A percentile compares a stretch with the other conserved stretches of the same genome.
These are phyloP conservation scores for Augochlorella aurata DNA, from an alignment of 2,888 invertebrate genomes.

Conservation along the genomic window DNA sequence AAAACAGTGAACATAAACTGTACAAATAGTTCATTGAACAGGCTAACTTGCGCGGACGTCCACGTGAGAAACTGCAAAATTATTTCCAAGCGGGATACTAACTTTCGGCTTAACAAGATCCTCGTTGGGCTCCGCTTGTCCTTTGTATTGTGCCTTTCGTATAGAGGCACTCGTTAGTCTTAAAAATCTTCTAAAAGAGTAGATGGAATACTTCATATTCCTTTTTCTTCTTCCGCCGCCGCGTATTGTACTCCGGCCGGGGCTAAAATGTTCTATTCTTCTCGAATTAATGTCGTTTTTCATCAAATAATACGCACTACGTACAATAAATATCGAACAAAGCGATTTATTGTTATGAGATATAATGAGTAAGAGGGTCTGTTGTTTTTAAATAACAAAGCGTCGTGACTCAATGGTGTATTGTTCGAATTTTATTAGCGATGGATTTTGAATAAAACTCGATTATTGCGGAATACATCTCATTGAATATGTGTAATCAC, in stretches of 20 bases:
- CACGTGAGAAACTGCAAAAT: not conserved
- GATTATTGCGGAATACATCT: too few species aligned
- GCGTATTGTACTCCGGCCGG: not conserved
- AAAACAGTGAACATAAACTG: not conserved
- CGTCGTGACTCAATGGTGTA: too few species aligned
- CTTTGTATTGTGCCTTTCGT: slow-evolving; percentile 16
- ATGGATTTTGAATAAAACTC: too few species aligned
- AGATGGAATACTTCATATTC: slow-evolving; percentile 15
- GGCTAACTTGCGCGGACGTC: not conserved
- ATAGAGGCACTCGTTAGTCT: slow-evolving; percentile 35
- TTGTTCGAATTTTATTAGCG: too few species aligned
- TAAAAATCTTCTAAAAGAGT: slow-evolving; percentile 17
- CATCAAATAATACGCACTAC: not conserved
- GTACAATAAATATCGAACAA: not conserved
- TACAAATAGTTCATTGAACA: not conserved
- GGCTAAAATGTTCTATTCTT: not conserved
- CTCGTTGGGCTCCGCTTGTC: slow-evolving; percentile 3
- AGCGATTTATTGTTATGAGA: too few species aligned
- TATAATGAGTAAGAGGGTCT: too few species aligned
- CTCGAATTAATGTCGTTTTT: not conserved
- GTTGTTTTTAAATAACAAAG: too few species aligned
- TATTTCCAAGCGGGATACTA: not conserved
- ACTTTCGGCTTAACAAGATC: slow-evolving; percentile 33
- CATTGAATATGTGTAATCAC: too few species aligned
- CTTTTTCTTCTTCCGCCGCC: not conserved